Evolutionary conservation across 2,797 vertebrate genomes (phyloP).

Genomic region (Odontamblyopus lacepedii): DNA sequence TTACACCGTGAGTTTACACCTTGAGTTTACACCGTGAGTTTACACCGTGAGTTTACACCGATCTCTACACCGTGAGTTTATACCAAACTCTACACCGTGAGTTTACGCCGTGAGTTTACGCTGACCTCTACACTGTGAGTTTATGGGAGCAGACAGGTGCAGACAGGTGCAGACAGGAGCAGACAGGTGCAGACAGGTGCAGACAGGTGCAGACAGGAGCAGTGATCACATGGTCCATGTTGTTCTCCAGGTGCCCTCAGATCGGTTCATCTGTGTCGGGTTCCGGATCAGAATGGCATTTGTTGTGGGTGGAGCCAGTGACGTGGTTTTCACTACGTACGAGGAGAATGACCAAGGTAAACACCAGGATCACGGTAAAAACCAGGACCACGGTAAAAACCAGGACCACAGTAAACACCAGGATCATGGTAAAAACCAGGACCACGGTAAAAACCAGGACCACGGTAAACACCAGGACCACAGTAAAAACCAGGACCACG

Average conservation of each 20-base stretch:
- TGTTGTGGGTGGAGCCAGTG: conserved; percentile 73
- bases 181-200: not conserved
- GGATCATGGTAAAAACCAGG: no score
- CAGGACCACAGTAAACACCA: no score
- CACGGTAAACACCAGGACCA: no score
- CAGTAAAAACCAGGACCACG: no score
- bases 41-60: no score
- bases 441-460: no score
- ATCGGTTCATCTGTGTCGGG: conserved; percentile 79
- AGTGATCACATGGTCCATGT: not conserved
- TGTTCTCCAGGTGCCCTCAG: conserved; percentile 80
- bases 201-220: not conserved
- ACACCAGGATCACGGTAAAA: no score
- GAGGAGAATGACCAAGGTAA: conserved; percentile 86
- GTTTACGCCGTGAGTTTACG: conserved; percentile 71
- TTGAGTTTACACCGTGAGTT: no score
- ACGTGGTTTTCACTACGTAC: conserved; percentile 84
- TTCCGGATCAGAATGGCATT: conserved; percentile 84
- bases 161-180: not conserved
- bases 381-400: no score
- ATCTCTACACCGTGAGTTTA: no score
- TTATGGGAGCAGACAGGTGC: not conserved
- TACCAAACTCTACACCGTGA: no score
- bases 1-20: no score
- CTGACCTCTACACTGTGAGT: conserved; percentile 66